Evolutionary conservation across 2,113 vertebrate genomes (phyloP).

Genomic region (Uria aalge): DNA sequence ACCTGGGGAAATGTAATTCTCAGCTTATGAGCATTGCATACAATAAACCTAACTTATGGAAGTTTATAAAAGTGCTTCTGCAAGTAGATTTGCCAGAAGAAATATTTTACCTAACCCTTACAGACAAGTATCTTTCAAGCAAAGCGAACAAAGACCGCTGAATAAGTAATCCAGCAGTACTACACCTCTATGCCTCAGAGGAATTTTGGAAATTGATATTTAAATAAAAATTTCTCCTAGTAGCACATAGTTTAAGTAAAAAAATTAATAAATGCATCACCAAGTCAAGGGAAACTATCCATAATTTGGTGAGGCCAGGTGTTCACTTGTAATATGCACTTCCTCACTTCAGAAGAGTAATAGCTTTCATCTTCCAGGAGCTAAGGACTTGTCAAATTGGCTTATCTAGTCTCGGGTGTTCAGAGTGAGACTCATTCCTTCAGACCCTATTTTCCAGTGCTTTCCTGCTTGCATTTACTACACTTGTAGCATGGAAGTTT

Average conservation of each 20-base stretch:
- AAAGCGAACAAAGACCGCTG: background rate
- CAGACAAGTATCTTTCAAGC: background rate
- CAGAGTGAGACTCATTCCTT: background rate
- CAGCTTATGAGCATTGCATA: background rate
- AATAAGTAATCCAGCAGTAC: background rate
- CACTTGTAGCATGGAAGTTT: background rate
- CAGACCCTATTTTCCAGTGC: background rate
- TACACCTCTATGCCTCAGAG: background rate
- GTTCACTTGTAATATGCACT: background rate
- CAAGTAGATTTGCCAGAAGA: background rate
- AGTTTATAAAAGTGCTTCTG: background rate
- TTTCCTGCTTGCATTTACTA: background rate
- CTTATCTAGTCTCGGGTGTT: background rate
- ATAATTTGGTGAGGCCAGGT: background rate
- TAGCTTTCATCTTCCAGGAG: background rate
- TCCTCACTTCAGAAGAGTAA: background rate
- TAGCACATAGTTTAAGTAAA: background rate
- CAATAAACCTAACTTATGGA: background rate
- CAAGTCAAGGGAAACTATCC: background rate
- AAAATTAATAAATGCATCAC: background rate
- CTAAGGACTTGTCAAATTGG: background rate
- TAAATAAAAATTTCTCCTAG: background rate
- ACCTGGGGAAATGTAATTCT: background rate
- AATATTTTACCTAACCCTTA: background rate
- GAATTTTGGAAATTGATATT: background rate